Percentiles rank a stretch among this genome's conserved stretches.
Conservation (phyloP, 2,888 invertebrate species). For the Azorinus chamasolen region DNA sequence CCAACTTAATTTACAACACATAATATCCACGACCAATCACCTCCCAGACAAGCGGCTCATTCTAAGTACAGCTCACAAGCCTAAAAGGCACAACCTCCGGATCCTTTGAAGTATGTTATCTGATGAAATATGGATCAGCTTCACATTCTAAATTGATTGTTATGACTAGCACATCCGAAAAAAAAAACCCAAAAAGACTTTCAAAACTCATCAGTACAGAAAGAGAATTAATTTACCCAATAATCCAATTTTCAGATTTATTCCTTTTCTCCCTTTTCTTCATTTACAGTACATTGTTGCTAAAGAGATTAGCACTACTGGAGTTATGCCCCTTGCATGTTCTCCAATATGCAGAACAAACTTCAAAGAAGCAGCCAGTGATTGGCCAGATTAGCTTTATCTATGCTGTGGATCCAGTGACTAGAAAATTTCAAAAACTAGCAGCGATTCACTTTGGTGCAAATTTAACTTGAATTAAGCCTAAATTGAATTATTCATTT, state of each 20-base stretch:
- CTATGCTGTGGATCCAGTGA: background rate
- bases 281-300: background rate
- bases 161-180: constrained; percentile 5
- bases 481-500: constrained; percentile 6
- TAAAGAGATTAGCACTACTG: background rate
- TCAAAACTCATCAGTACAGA: background rate
- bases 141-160: constrained; percentile 9
- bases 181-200: background rate
- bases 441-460: constrained; percentile 10
- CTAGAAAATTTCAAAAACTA: background rate
- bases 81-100: too few relatives aligned
- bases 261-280: background rate
- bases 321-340: constrained; percentile 6
- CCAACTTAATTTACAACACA: too few relatives aligned
- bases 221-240: constrained; percentile 12
- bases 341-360: background rate
- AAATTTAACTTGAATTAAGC: constrained; percentile 3
- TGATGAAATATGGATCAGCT: constrained; percentile 20
- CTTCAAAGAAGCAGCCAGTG: constrained; percentile 1
- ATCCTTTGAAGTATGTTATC: constrained; percentile 3
- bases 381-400: constrained; percentile 1
- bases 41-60: too few relatives aligned
- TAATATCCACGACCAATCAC: too few relatives aligned
- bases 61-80: too few relatives aligned
- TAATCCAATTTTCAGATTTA: constrained; percentile 4